Base-by-base conservation (phyloP, 2,888 invertebrate genomes). In the Perdita meconis region DNA sequence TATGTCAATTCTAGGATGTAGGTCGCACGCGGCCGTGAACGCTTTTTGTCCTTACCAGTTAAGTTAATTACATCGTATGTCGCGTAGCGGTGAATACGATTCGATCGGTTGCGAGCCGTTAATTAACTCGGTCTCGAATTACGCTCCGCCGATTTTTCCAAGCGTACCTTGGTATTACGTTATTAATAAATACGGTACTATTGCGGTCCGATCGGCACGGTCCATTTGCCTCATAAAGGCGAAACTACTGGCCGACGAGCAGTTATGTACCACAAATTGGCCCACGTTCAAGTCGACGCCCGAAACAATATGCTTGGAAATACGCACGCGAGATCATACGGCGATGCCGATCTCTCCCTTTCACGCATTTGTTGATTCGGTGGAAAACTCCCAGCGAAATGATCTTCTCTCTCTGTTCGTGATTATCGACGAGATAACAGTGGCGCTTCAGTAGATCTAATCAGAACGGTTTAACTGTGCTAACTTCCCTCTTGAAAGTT, bases 221-320 rank as follows among this genome's bases (percentile, higher is more conserved):
- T 72, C 77, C 81, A 77, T 77, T 82, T 84, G 61, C 69, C 72
- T 72, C 77, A 30, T 77, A 67, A 82, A 69, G 64, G 68, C 64
- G 72, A 70, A 84, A 70, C 77, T 70, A 73, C 47, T 67, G 72
- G 81, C 51, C 57, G 78, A 59, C 72, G 53, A 40, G 51, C 56
- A 81, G 77, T 75, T 81, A 80, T 69, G 55, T 77, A 69, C 72
- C 72, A 57, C 69, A 72, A 84, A 82, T 82, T 82, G 82, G 82
- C 84, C 60, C 51, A 53, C 51, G 72, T 82, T 82, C 82, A 81
- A 82, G 59, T 71, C 71, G 55, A 44, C 26, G 34, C 70, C 70
- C 81, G 67, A 83, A 81, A 80, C 84, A 60, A 67, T 74, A 75
- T 68, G 71, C 68, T 36, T 44, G 59, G 68, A 51, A 81, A 76